phyloP scores from a whole-genome alignment of 2,113 vertebrate species.

The Dipodomys merriami region DNA sequence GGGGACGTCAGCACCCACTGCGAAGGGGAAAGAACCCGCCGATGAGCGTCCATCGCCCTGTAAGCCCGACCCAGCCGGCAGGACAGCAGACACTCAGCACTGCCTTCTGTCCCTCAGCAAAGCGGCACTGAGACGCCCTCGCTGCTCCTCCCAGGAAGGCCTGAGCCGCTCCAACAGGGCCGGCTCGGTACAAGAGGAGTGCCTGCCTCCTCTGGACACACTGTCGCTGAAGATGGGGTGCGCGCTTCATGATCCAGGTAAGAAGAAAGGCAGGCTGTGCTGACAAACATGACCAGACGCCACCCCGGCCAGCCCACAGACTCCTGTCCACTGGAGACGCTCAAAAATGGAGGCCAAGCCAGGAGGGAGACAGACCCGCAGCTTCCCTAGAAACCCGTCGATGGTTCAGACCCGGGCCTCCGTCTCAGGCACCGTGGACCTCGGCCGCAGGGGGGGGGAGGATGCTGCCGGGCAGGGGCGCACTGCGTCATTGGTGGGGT shows the following conservation, averaged over 20 bases:
- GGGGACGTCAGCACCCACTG: slow-evolving; percentile 83
- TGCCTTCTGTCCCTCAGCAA: background rate
- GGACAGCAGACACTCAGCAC: accelerated
- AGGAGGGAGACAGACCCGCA: accelerated
- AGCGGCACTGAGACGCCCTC: accelerated
- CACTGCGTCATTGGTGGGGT: too few relatives aligned
- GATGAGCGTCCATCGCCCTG: too few relatives aligned
- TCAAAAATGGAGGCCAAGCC: accelerated
- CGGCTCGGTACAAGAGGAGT: accelerated
- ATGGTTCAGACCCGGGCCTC: accelerated
- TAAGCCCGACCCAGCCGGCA: too few relatives aligned
- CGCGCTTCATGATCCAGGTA: background rate
- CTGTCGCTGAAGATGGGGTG: accelerated
- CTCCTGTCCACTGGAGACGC: background rate
- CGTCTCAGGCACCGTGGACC: background rate
- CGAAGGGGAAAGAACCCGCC: background rate
- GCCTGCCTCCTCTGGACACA: accelerated
- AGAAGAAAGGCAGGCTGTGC: background rate
- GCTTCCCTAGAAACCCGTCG: background rate
- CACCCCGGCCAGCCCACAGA: accelerated
- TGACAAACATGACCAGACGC: accelerated
- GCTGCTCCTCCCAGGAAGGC: background rate
- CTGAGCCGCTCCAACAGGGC: accelerated
- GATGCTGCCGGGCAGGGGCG: background rate
- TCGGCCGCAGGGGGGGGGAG: background rate